Percentiles rank a stretch among this genome's conserved stretches.
phyloP scores from a whole-genome alignment of 2,797 vertebrate species.

The Vireo griseus region DNA sequence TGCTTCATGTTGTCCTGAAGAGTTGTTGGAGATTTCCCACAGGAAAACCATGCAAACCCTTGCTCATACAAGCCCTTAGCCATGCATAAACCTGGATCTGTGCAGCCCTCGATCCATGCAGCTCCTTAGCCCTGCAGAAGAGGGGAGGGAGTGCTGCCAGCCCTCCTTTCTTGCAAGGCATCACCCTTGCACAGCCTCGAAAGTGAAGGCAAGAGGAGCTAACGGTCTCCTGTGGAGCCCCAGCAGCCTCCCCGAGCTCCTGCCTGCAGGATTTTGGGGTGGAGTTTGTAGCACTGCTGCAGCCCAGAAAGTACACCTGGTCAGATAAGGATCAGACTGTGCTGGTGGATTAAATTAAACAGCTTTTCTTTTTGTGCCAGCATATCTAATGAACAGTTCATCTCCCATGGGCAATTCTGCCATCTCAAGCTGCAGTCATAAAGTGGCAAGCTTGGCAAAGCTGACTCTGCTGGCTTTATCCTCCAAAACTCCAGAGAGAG shows the following conservation, averaged over 20 bases:
- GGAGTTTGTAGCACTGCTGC: conserved; percentile 23
- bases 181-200: background rate
- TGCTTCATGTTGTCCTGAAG: conserved; percentile 4
- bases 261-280: background rate
- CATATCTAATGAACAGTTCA: conserved; percentile 62
- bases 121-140: background rate
- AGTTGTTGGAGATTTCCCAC: background rate
- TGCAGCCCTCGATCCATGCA: fast-evolving
- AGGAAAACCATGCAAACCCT: background rate
- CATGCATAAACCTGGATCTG: background rate
- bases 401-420: conserved; percentile 61
- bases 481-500: background rate
- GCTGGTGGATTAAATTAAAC: conserved; percentile 63
- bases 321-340: conserved; percentile 60
- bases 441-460: conserved; percentile 53
- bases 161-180: background rate
- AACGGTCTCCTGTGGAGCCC: background rate
- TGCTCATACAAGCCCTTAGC: background rate
- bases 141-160: background rate
- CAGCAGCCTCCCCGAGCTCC: background rate
- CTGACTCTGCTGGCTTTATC: background rate
- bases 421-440: conserved; percentile 42
- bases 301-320: conserved; percentile 55
- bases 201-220: background rate
- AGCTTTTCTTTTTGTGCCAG: conserved; percentile 59